Percentiles rank a stretch among this genome's conserved stretches.
These are phyloP conservation scores for Laothoe populi DNA, from an alignment of 2,888 invertebrate species.

Conservation along the genomic window DNA sequence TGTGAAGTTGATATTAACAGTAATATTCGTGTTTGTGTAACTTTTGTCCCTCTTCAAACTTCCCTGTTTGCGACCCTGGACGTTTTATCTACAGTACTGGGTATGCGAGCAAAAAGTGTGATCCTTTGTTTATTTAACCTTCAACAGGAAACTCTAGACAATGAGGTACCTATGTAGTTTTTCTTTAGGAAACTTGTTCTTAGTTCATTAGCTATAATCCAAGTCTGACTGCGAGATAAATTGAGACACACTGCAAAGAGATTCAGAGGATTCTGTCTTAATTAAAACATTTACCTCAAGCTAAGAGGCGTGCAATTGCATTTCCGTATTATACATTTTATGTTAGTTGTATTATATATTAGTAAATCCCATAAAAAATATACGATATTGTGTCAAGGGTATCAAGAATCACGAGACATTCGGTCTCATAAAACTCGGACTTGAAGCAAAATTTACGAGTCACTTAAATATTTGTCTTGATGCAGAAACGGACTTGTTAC, in stretches of 20 bases:
- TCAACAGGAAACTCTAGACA: constrained; percentile 34
- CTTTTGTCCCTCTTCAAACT: neutral
- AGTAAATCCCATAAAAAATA: too few species aligned
- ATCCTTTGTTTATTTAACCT: constrained; percentile 44
- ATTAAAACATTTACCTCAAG: neutral
- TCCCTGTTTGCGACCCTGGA: neutral
- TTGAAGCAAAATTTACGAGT: too few species aligned
- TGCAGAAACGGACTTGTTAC: too few species aligned
- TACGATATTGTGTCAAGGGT: too few species aligned
- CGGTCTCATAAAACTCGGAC: too few species aligned
- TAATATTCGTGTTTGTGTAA: neutral
- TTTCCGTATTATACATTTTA: too few species aligned
- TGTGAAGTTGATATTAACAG: too few species aligned
- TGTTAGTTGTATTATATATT: too few species aligned
- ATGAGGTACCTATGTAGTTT: constrained; percentile 30
- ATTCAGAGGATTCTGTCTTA: neutral
- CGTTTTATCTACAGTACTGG: neutral
- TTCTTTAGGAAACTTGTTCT: constrained; percentile 26
- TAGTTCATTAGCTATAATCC: constrained; percentile 30
- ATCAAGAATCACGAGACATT: too few species aligned
- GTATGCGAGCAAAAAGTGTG: constrained; percentile 38
- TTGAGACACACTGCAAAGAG: constrained; percentile 10
- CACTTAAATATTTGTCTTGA: too few species aligned
- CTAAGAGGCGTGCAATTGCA: neutral
- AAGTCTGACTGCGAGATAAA: constrained; percentile 16